phyloP scores from a whole-genome alignment of 1,140 invertebrate genomes.

The Pseudomyrmex flavicornis region DNA sequence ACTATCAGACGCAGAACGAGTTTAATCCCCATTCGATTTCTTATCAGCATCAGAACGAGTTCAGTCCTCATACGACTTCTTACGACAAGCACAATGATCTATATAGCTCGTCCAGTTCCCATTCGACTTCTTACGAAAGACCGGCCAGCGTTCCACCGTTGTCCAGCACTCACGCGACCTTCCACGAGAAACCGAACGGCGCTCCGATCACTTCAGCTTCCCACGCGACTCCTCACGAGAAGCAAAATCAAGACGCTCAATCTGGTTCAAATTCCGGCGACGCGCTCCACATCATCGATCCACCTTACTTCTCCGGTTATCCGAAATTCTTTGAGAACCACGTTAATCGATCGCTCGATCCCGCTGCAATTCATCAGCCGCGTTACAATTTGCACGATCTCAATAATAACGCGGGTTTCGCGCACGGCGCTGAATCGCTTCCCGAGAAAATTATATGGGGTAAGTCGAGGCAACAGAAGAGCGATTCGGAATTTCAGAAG shows the following conservation, averaged over 20 bases:
- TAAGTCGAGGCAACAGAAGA: slow-evolving; percentile 14
- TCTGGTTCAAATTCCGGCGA: neutral
- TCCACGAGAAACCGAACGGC: slow-evolving; percentile 10
- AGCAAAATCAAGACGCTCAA: neutral
- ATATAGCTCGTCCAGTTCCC: neutral
- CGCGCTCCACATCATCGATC: slow-evolving; percentile 26
- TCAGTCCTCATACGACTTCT: slow-evolving; percentile 14
- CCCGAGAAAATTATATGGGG: neutral
- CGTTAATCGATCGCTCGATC: neutral
- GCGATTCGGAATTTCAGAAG: neutral
- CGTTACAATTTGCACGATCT: neutral
- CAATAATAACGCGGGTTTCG: too few relatives aligned
- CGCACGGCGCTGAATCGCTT: neutral
- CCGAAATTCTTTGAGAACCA: neutral
- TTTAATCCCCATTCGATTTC: neutral
- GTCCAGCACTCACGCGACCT: neutral
- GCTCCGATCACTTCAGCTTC: neutral
- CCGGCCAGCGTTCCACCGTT: neutral
- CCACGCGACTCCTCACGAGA: slow-evolving; percentile 1
- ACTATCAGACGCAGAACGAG: neutral
- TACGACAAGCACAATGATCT: slow-evolving; percentile 17
- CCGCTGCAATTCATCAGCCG: neutral
- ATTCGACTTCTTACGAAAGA: neutral
- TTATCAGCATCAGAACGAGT: slow-evolving; percentile 20
- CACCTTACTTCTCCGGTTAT: neutral